Conservation (phyloP, 30 jellyfish, hydroid and myxozoan genomes). For the Turritopsis rubra region DNA sequence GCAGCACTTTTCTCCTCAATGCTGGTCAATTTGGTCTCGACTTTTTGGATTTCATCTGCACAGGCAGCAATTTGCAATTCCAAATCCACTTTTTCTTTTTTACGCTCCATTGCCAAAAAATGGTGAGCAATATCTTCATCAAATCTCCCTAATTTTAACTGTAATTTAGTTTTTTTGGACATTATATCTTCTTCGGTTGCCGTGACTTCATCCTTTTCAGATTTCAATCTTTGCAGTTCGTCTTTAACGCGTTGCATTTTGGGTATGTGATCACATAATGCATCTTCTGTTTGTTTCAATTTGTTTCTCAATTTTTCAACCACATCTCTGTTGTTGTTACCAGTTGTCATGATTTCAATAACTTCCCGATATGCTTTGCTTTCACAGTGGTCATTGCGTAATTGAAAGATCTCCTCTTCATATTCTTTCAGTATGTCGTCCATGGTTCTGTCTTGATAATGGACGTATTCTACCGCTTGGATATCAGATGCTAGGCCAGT, state of each 20-base stretch:
- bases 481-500: not conserved
- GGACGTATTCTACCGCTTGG: slow-evolving; percentile 19
- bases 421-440: slow-evolving; percentile 31
- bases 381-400: not conserved
- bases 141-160: not conserved
- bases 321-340: not conserved
- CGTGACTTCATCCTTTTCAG: slow-evolving; percentile 3
- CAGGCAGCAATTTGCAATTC: not conserved
- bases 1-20: not conserved
- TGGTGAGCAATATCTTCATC: slow-evolving; percentile 16
- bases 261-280: not conserved
- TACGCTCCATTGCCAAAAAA: slow-evolving; percentile 4
- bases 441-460: slow-evolving; percentile 8
- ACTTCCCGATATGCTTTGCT: not conserved
- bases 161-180: not conserved
- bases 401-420: slow-evolving; percentile 24
- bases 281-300: not conserved
- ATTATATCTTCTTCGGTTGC: not conserved
- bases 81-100: not conserved
- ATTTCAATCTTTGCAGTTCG: slow-evolving; percentile 10
- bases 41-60: slow-evolving; percentile 10
- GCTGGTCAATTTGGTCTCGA: not conserved
- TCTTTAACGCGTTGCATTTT: not conserved
- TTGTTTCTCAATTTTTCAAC: slow-evolving; percentile 8
- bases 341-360: not conserved